Conservation (phyloP, 2,888 invertebrate species). For the Clitarchus hookeri region DNA sequence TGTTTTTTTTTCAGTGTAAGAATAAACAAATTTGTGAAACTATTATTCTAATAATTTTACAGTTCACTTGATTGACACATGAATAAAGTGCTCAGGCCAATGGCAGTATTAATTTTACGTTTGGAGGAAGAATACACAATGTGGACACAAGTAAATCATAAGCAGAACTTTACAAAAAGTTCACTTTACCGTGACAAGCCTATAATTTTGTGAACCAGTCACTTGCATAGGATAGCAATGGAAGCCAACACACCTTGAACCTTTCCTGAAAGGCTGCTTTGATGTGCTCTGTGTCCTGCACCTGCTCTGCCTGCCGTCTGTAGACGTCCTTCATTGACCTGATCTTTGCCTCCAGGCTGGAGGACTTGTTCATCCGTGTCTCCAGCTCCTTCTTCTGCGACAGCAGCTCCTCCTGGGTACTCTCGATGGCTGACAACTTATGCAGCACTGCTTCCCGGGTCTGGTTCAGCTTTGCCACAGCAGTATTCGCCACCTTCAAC, state of each 20-base stretch:
- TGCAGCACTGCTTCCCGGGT: neutral
- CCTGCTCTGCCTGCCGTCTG: neutral
- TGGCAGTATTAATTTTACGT: no score
- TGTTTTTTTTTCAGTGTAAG: no score
- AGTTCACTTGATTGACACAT: no score
- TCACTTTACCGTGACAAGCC: no score
- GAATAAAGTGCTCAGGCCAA: no score
- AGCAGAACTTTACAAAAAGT: no score
- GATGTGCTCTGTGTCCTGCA: neutral
- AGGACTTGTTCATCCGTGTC: neutral
- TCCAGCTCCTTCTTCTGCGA: slow-evolving; percentile 56
- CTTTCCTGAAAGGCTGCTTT: neutral
- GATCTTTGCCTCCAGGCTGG: neutral
- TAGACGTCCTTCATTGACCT: neutral
- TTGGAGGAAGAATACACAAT: no score
- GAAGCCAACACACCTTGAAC: neutral
- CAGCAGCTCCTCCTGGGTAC: slow-evolving; percentile 7
- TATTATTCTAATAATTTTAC: no score
- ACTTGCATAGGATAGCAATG: neutral
- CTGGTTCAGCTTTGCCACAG: neutral
- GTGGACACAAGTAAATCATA: no score
- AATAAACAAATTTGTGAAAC: no score
- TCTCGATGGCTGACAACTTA: neutral
- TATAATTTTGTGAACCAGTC: no score
- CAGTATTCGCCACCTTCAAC: neutral